These are phyloP conservation scores for Erethizon dorsatum DNA, from an alignment of 2,797 vertebrate genomes.

Conservation along the genomic window DNA sequence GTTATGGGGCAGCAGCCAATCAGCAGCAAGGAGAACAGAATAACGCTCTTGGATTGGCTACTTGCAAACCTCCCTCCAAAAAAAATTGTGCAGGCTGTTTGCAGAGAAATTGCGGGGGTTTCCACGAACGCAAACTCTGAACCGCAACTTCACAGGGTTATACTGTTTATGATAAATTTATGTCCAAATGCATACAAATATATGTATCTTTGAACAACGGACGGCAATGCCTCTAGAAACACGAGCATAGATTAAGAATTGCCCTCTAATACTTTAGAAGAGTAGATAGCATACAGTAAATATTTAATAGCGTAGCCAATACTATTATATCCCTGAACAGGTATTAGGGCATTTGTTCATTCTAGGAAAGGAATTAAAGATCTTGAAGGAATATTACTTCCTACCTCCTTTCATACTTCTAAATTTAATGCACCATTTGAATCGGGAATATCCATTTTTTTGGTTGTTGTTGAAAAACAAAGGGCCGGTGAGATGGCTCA, in stretches of 20 bases:
- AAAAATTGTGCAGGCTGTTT: background rate
- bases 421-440: background rate
- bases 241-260: background rate
- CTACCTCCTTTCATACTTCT: background rate
- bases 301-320: background rate
- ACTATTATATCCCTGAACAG: background rate
- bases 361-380: constrained; percentile 25
- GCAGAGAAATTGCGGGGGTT: background rate
- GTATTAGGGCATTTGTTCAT: background rate
- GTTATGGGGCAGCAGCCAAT: background rate
- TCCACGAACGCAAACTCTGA: background rate
- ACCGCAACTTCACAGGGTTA: background rate
- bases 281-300: background rate
- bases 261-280: background rate
- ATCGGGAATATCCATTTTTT: background rate
- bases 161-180: background rate
- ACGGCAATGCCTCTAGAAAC: background rate
- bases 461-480: background rate
- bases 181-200: background rate
- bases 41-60: background rate
- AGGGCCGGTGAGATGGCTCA: no score
- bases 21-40: background rate
- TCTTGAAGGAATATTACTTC: background rate
- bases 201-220: background rate
- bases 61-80: background rate